Conservation (phyloP, 2,888 invertebrate species). For the Syrista parreyssii region DNA sequence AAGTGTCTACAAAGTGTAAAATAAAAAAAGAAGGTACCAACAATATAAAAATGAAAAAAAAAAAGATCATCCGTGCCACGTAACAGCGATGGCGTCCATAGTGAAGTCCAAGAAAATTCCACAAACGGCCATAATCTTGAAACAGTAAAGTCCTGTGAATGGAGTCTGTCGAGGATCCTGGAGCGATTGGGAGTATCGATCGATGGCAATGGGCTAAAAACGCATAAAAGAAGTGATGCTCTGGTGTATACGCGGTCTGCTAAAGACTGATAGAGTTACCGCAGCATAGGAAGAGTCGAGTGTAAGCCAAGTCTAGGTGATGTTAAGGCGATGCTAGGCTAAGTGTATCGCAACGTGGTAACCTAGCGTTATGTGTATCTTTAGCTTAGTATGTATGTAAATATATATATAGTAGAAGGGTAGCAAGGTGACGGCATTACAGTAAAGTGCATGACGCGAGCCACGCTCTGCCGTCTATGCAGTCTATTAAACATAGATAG, state of each 20-base stretch:
- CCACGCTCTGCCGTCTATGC: slow-evolving; percentile 44
- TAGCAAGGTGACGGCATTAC: not conserved
- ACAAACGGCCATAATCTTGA: not conserved
- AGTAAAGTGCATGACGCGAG: not conserved
- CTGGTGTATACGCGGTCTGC: not conserved
- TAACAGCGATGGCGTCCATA: too few relatives aligned
- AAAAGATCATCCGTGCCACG: too few relatives aligned
- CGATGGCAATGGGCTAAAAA: not conserved
- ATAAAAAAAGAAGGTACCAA: too few relatives aligned
- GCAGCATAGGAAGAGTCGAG: not conserved
- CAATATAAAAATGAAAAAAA: not conserved
- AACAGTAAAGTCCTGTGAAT: not conserved
- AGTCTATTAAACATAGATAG: slow-evolving; percentile 61
- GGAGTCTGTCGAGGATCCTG: not conserved
- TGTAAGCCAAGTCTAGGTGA: slow-evolving; percentile 1
- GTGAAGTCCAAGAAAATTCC: not conserved
- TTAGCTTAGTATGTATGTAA: not conserved
- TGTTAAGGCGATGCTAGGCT: slow-evolving; percentile 13
- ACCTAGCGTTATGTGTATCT: not conserved
- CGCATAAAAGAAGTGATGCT: not conserved
- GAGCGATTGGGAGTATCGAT: not conserved
- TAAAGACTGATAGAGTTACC: not conserved
- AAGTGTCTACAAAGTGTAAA: not conserved
- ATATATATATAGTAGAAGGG: not conserved
- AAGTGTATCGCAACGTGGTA: not conserved